These are phyloP conservation scores for Anthrax anthrax DNA, from an alignment of 2,888 invertebrate species.

Conservation along the genomic window DNA sequence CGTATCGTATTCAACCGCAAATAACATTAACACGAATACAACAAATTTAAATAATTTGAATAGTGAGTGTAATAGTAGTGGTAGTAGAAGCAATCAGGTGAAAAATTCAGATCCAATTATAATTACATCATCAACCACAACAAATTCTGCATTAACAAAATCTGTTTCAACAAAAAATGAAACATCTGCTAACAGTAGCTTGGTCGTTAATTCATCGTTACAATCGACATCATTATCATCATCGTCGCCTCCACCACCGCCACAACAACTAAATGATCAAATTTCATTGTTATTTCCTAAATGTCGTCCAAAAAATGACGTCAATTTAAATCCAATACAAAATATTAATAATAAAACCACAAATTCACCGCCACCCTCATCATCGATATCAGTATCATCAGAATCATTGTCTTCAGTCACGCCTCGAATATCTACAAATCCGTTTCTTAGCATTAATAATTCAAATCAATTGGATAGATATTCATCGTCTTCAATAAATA, in stretches of 20 bases:
- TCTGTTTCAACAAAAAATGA: not conserved
- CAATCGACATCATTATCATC: constrained; percentile 6
- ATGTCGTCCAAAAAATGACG: constrained; percentile 59
- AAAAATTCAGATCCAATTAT: not conserved
- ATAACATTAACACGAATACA: too few species aligned
- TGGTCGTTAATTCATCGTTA: constrained; percentile 4
- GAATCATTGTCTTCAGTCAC: constrained; percentile 33
- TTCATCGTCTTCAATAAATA: not conserved
- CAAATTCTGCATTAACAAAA: not conserved
- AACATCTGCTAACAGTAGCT: not conserved
- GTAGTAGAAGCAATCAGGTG: not conserved
- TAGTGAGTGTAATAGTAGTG: not conserved
- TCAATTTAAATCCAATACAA: constrained; percentile 35
- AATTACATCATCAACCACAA: not conserved
- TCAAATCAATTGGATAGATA: constrained; percentile 4
- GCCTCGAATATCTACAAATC: constrained; percentile 33
- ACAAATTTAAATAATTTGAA: not conserved
- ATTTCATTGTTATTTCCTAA: constrained; percentile 76
- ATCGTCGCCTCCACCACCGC: constrained; percentile 33
- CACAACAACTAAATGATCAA: constrained; percentile 54
- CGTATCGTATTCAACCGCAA: not conserved
- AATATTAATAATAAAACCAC: constrained; percentile 14
- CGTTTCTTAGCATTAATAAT: constrained; percentile 25
- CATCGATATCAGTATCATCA: constrained; percentile 30
- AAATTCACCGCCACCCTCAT: constrained; percentile 29